Evolutionary conservation across 2,888 invertebrate genomes (phyloP).

Genomic region (Drosophila paranaensis): DNA sequence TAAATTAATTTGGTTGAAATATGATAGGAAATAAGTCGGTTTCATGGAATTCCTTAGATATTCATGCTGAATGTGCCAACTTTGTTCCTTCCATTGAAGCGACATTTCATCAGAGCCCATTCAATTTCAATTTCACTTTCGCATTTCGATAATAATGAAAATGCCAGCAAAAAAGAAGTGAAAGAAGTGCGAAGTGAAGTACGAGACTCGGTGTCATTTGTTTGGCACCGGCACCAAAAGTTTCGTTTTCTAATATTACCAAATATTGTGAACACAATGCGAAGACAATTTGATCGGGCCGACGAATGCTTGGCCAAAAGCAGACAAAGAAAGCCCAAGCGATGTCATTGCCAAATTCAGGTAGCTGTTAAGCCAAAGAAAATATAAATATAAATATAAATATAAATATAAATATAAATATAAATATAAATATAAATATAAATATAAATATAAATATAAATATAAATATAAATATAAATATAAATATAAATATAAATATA

Average conservation of each 20-base stretch:
- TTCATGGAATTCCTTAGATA: not conserved
- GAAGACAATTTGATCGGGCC: not conserved
- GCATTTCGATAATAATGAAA: slow-evolving; percentile 5
- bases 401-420: too few relatives aligned
- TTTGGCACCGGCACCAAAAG: slow-evolving; percentile 12
- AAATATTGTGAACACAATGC: slow-evolving; percentile 30
- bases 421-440: too few relatives aligned
- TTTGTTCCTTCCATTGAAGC: not conserved
- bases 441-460: too few relatives aligned
- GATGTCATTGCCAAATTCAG: slow-evolving; percentile 13
- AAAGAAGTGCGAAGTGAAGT: slow-evolving; percentile 22
- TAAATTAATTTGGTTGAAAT: not conserved
- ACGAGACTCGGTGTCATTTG: slow-evolving; percentile 31
- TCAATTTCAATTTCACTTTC: slow-evolving; percentile 52
- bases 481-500: too few relatives aligned
- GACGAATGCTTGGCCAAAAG: not conserved
- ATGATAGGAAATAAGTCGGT: not conserved
- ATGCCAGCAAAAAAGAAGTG: slow-evolving; percentile 11
- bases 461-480: too few relatives aligned
- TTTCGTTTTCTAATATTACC: slow-evolving; percentile 60
- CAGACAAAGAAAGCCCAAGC: not conserved
- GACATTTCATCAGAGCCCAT: not conserved
- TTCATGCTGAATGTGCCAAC: too few relatives aligned
- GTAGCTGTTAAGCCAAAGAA: not conserved
- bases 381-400: too few relatives aligned